Evolutionary conservation across 92 coral and sea anemone species (phyloP).

Genomic region (Paragorgia papillata): DNA sequence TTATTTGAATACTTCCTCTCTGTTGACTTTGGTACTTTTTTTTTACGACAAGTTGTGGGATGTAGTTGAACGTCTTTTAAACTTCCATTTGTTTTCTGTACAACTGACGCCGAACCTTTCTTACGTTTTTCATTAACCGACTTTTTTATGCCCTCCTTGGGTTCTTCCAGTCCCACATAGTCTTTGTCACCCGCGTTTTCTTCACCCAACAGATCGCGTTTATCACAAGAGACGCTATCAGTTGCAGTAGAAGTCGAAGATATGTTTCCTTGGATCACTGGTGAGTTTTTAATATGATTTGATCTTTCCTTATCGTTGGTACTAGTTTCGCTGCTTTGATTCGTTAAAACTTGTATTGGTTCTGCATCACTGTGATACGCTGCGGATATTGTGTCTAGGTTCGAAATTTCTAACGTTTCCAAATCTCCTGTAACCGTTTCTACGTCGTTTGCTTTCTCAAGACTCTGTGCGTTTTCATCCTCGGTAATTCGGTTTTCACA

Average conservation of each 20-base stretch:
- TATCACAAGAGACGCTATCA: not conserved
- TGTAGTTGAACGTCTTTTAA: not conserved
- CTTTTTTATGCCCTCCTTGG: not conserved
- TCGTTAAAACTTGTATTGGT: no score
- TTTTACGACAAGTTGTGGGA: not conserved
- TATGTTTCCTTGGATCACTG: not conserved
- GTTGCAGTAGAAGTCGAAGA: not conserved
- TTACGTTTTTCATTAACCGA: not conserved
- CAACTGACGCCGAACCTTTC: not conserved
- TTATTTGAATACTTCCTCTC: conserved; percentile 1
- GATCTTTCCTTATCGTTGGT: not conserved
- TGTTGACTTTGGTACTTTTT: not conserved
- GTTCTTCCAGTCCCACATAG: not conserved
- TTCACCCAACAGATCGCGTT: not conserved
- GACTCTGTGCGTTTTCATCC: no score
- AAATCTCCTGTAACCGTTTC: not conserved
- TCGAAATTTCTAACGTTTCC: no score
- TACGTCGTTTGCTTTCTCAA: no score
- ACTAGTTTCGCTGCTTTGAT: no score
- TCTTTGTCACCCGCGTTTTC: not conserved
- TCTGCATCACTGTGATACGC: no score
- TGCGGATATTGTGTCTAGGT: no score
- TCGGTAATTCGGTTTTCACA: no score
- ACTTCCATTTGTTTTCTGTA: not conserved
- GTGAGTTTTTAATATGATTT: not conserved